Evolutionary conservation across 2,797 vertebrate genomes (phyloP).

Genomic region (Emys orbicularis): DNA sequence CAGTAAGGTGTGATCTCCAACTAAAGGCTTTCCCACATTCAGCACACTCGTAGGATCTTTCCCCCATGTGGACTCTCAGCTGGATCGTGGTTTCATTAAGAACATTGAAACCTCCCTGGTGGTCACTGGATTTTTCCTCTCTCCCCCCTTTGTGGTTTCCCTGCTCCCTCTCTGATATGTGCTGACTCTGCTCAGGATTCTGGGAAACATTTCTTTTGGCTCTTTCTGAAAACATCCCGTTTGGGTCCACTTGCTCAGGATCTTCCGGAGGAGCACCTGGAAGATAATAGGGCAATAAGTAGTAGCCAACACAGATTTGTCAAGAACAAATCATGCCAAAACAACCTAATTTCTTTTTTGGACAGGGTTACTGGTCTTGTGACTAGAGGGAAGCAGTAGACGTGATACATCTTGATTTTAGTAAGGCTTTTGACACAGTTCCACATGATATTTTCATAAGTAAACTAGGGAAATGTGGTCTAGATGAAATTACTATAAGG

Average conservation of each 20-base stretch:
- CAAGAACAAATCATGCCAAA: not conserved
- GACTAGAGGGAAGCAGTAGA: not conserved
- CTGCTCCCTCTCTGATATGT: not conserved
- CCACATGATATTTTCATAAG: not conserved
- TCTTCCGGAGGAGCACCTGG: not conserved
- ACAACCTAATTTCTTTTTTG: not conserved
- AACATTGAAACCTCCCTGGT: not conserved
- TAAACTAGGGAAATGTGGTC: not conserved
- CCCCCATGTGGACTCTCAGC: constrained; percentile 65
- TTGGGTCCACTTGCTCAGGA: not conserved
- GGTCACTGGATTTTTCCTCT: not conserved
- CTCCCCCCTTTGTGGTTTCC: not conserved
- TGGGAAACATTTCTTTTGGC: not conserved
- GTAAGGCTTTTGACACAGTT: not conserved
- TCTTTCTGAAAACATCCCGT: not conserved
- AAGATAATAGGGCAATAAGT: not conserved
- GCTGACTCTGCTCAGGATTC: not conserved
- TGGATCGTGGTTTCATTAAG: not conserved
- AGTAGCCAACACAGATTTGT: not conserved
- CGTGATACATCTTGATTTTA: not conserved
- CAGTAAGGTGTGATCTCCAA: constrained; percentile 78
- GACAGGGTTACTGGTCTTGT: not conserved
- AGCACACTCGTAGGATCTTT: constrained; percentile 76
- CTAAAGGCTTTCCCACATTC: constrained; percentile 81
- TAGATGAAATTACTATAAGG: not conserved